A percentile compares a stretch with the other conserved stretches of the same genome.
Evolutionary conservation across 2,888 invertebrate genomes (phyloP).

Genomic region (Lasioglossum marginatum): DNA sequence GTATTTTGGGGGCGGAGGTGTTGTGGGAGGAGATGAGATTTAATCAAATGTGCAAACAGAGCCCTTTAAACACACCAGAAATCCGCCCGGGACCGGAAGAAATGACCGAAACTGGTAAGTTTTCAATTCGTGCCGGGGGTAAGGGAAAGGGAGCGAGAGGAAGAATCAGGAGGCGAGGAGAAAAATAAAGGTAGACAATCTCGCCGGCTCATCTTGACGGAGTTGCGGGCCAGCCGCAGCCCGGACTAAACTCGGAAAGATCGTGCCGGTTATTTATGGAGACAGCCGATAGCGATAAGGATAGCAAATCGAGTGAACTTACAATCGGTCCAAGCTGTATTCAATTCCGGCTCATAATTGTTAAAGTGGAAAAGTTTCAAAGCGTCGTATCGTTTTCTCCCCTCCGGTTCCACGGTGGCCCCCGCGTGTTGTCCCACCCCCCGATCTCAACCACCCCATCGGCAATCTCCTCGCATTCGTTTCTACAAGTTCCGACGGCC

Average conservation of each 20-base stretch:
- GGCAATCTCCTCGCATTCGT: conserved; percentile 57
- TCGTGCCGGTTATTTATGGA: conserved; percentile 77
- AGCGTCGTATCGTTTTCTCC: conserved; percentile 70
- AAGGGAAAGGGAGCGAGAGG: too few relatives aligned
- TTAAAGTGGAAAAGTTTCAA: conserved; percentile 81
- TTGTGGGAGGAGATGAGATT: too few relatives aligned
- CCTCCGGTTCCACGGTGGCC: conserved; percentile 25
- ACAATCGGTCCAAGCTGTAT: conserved; percentile 79
- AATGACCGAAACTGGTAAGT: not conserved
- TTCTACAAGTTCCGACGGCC: conserved; percentile 63
- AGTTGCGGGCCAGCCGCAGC: conserved; percentile 27
- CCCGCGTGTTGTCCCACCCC: not conserved
- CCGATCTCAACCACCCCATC: conserved; percentile 25
- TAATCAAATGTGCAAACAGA: not conserved
- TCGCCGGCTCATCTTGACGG: conserved; percentile 50
- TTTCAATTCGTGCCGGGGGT: conserved; percentile 28
- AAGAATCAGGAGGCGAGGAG: not conserved
- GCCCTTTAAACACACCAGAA: not conserved
- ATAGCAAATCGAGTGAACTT: conserved; percentile 79
- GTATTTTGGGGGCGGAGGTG: too few relatives aligned
- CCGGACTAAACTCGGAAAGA: conserved; percentile 62
- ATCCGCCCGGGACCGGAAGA: not conserved
- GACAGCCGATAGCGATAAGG: conserved; percentile 79
- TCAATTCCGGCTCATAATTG: conserved; percentile 81
- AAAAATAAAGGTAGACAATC: conserved; percentile 50